Evolutionary conservation across 2,797 vertebrate genomes (phyloP), one percentile per base, ranked within the genome.

Genomic region (Acanthurus lineatus): DNA sequence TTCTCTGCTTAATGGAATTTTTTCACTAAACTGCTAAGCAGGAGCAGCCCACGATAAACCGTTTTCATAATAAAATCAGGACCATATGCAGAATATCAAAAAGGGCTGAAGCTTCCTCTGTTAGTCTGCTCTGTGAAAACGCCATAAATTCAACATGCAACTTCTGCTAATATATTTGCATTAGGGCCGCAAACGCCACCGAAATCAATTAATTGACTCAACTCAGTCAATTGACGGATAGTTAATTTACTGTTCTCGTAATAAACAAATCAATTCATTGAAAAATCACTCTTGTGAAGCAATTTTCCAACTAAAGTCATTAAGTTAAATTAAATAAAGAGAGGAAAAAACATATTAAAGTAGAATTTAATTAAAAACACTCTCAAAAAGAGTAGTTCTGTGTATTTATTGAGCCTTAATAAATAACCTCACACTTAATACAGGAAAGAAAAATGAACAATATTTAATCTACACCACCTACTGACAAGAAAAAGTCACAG

Each of bases 1-100:
- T 28, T 72, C 65, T 80, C 28, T 48, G n/a, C 52, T 67, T 76
- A 20, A 80, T 79, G 25, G 49, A 47, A 54, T 67, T 25, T 25
- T 25, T 61, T 25, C n/a, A 61, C 61, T 51, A 51, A 20, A 38
- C 67, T 72, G 45, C 16, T 32, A 20, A 40, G 14, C 62, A 14
- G 25, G 47, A 38, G 20, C 73, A 22, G 79, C 54, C 25, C 32
- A 54, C 69, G 44, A 40, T 63, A 65, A 72, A 67, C 28, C 38
- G 51, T 15, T 47, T 48, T 72, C 48, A 61, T 22, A 12, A 47
- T 64, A 42, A 66, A 59, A 68, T 19, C 3, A 35, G 45, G 48
- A 40, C 19, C 10, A 56, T 65, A 32, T 42, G 17, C 17, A 11
- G 8, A 49, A 25, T 28, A n/a, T 44, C 12, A 53, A 14, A 48